Percentiles rank a stretch among this genome's conserved stretches.
Conservation (phyloP, 2,113 vertebrate species). For the Tinamus guttatus region DNA sequence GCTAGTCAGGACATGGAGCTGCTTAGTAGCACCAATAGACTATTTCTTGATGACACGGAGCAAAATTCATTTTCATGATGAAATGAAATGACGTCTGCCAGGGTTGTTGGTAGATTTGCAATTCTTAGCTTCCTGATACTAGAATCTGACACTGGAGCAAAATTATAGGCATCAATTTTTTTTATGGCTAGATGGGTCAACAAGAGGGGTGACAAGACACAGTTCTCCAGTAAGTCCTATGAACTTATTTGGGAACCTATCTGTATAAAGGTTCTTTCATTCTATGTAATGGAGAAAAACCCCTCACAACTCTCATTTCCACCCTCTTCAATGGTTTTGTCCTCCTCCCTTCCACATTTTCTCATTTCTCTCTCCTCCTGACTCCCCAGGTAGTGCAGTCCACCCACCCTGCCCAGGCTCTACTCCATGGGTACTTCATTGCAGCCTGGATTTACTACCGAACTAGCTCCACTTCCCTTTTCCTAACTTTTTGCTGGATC, state of each 20-base stretch:
- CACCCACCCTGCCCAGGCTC: not conserved
- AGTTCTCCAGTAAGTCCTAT: not conserved
- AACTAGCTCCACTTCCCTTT: not conserved
- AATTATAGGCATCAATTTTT: not conserved
- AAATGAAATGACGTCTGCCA: not conserved
- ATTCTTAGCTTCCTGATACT: not conserved
- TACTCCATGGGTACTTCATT: not conserved
- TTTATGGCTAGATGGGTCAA: not conserved
- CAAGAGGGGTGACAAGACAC: not conserved
- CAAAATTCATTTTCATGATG: not conserved
- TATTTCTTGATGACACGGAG: not conserved
- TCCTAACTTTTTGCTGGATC: not conserved
- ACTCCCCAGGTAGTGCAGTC: not conserved
- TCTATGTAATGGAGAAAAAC: not conserved
- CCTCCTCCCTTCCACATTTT: not conserved
- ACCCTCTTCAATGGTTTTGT: not conserved
- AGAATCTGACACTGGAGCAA: not conserved
- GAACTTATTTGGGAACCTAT: not conserved
- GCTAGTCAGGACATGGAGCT: not conserved
- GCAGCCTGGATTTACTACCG: not conserved
- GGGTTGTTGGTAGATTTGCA: not conserved
- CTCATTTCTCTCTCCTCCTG: no score
- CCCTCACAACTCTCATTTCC: not conserved
- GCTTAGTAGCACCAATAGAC: not conserved
- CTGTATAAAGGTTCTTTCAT: not conserved